Evolutionary conservation across 2,113 vertebrate species (phyloP).

Genomic region (Ciconia stormi): DNA sequence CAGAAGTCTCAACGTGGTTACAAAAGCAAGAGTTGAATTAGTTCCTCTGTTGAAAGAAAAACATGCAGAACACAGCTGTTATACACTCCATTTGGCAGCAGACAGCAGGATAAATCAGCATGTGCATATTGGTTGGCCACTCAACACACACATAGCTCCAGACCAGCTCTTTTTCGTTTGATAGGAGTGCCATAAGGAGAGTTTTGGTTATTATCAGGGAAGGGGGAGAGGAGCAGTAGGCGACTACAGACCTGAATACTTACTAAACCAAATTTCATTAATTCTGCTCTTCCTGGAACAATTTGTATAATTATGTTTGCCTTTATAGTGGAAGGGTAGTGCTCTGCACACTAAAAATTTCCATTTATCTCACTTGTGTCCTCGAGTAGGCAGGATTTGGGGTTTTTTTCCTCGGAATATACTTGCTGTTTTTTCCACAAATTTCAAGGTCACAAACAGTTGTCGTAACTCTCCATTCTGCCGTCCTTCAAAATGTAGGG

Average conservation of each 20-base stretch:
- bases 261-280: slow-evolving; percentile 36
- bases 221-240: not conserved
- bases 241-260: not conserved
- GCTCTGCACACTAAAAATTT: not conserved
- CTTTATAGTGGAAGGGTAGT: not conserved
- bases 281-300: slow-evolving; percentile 43
- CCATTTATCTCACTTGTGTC: not conserved
- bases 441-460: not conserved
- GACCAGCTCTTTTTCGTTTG: not conserved
- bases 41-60: not conserved
- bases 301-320: slow-evolving; percentile 21
- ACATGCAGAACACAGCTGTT: slow-evolving; percentile 39
- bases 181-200: not conserved
- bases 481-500: not conserved
- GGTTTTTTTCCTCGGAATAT: not conserved
- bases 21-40: not conserved
- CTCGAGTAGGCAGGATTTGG: not conserved
- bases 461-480: not conserved
- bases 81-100: slow-evolving; percentile 17
- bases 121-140: not conserved
- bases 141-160: not conserved
- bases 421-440: not conserved
- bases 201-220: slow-evolving; percentile 31
- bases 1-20: not conserved
- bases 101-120: not conserved